Evolutionary conservation across 1,140 invertebrate genomes (phyloP), one percentile per base, ranked within the genome.

Genomic region (Capitella teleta): DNA sequence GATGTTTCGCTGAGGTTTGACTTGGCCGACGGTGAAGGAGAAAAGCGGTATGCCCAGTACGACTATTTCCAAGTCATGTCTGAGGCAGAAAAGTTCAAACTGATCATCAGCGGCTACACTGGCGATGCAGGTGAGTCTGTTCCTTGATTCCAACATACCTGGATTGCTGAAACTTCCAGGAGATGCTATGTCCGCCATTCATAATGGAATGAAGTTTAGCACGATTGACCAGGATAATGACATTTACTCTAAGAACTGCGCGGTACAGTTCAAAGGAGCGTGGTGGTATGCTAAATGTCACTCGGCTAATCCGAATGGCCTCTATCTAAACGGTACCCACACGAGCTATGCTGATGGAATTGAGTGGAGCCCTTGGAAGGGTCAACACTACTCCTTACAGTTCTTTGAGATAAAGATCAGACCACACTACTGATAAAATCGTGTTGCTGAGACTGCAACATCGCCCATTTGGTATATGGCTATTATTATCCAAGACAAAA

Each of bases 291-390:
- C 0, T 6, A n/a, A 0, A 1, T 60, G 54, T 32, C 46, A 50
- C 30, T 5, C 14, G 32, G 40, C 61, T 0, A 64, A 65, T 47
- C 48, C 68, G 34, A 66, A 69, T 57, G 70, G 68, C 0, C 44
- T 56, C 3, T 72, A 67, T 57, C 55, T 61, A 41, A 44, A 46
- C 52, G 57, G 67, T 49, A 34, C 55, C 49, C 47, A 67, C 57
- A 26, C 62, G 53, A 43, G 55, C 55, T 57, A 63, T 58, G 59
- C 60, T 1, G 54, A 63, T 45, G 67, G 67, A 5, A 56, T 70
- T 44, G 65, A 66, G 54, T 74, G 72, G 72, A 61, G 67, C 55
- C 57, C 62, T 5, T 72, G 66, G 59, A 57, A 62, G 42, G 64
- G 65, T 0, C 61, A 68, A 38, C 63, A 70, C 56, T 71, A 73